These are phyloP conservation scores for Orchesellides sinensis DNA, from an alignment of 2,888 invertebrate species.

Conservation along the genomic window DNA sequence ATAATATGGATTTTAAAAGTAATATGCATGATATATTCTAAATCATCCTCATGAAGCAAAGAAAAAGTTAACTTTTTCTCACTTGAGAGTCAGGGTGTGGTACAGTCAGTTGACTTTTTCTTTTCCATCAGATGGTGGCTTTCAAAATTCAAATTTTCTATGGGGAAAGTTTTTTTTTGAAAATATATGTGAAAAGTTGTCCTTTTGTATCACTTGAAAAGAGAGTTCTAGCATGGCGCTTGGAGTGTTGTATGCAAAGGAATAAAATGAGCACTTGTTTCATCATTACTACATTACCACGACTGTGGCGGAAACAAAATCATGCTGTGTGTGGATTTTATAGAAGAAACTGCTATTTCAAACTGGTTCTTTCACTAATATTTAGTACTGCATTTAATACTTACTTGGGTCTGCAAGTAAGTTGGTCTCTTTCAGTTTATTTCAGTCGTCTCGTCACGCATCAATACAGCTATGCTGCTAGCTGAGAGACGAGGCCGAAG, in stretches of 20 bases:
- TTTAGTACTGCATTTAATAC: too few species aligned
- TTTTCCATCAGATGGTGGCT: constrained; percentile 53
- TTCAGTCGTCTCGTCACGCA: constrained; percentile 59
- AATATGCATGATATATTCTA: constrained; percentile 17
- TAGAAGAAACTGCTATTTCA: too few species aligned
- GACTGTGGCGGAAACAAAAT: too few species aligned
- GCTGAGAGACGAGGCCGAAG: too few species aligned
- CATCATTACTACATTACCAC: too few species aligned
- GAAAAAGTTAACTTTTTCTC: constrained; percentile 44
- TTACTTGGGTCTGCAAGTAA: too few species aligned
- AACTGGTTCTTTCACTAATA: too few species aligned
- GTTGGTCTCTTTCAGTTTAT: too few species aligned
- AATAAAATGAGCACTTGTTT: constrained; percentile 52
- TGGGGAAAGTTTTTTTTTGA: constrained; percentile 56
- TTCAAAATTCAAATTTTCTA: constrained; percentile 66
- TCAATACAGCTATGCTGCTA: too few species aligned
- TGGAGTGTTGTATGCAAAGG: constrained; percentile 4
- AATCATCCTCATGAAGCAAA: constrained; percentile 19
- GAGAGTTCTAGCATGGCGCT: not conserved
- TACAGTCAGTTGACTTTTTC: constrained; percentile 40
- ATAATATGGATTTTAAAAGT: not conserved
- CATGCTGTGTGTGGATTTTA: too few species aligned
- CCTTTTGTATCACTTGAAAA: not conserved
- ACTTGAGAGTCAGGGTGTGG: not conserved
- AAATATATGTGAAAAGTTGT: constrained; percentile 62